These are phyloP conservation scores for Thereva unica DNA, from an alignment of 2,888 invertebrate genomes.

Conservation along the genomic window DNA sequence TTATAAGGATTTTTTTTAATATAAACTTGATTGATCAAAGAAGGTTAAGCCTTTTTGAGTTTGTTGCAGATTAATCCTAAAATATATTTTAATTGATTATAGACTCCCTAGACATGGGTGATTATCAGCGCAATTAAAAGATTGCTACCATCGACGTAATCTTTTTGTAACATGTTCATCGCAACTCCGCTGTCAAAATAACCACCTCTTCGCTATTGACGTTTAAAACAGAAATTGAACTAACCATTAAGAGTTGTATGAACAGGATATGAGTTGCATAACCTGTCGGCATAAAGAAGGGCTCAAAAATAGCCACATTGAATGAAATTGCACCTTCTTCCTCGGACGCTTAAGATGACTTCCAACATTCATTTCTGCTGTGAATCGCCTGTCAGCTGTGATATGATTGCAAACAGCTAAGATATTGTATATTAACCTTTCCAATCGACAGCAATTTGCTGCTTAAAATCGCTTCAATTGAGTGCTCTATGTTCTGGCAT, in stretches of 20 bases:
- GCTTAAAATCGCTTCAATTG: conserved; percentile 6
- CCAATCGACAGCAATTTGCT: conserved; percentile 42
- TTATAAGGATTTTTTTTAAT: no score
- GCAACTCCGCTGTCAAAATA: no score
- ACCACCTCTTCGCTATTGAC: no score
- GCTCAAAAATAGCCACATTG: conserved; percentile 3
- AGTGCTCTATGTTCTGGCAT: conserved; percentile 11
- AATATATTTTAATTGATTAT: no score
- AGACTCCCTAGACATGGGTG: no score
- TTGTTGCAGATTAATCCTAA: no score
- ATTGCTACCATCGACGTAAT: no score
- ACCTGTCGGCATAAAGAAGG: conserved; percentile 2
- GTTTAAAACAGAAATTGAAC: conserved; percentile 18
- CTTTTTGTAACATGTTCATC: no score
- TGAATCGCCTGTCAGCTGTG: conserved; percentile 44
- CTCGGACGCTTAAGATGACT: conserved; percentile 18
- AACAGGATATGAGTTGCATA: conserved; percentile 29
- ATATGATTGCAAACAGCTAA: conserved; percentile 45
- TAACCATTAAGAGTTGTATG: conserved; percentile 15
- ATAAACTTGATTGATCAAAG: no score
- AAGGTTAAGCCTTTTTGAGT: no score
- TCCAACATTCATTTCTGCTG: conserved; percentile 29
- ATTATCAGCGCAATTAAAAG: no score
- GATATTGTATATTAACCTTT: conserved; percentile 44
- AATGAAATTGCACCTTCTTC: conserved; percentile 28